Conservation (phyloP, 2,888 invertebrate species). For the Synergus gifuensis region DNA sequence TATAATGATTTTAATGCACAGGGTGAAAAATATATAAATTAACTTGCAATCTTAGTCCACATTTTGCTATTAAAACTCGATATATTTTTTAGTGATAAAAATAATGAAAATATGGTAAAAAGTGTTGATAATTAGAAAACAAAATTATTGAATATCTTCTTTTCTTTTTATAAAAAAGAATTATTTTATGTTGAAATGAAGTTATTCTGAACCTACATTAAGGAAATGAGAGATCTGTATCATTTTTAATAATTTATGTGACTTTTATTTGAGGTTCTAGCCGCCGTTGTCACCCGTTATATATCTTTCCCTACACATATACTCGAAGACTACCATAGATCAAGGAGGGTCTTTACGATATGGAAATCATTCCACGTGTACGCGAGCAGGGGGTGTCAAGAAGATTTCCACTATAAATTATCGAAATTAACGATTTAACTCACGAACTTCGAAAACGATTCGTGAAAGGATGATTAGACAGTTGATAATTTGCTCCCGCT, state of each 20-base stretch:
- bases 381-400: slow-evolving; percentile 56
- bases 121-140: neutral
- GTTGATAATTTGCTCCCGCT: no score
- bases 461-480: neutral
- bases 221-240: slow-evolving; percentile 18
- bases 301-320: slow-evolving; percentile 59
- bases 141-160: neutral
- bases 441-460: neutral
- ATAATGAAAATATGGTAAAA: neutral
- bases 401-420: slow-evolving; percentile 72
- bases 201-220: neutral
- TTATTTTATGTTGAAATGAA: neutral
- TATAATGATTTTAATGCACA: slow-evolving; percentile 7
- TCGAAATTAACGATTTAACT: slow-evolving; percentile 65
- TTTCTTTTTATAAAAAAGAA: neutral
- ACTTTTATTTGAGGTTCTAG: slow-evolving; percentile 28
- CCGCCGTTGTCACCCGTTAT: slow-evolving; percentile 60
- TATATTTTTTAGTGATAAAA: no score
- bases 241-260: slow-evolving; percentile 6
- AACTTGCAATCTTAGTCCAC: neutral
- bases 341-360: slow-evolving; percentile 69
- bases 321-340: slow-evolving; percentile 69
- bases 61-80: no score
- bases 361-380: slow-evolving; percentile 72
- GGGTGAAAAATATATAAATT: neutral